Conservation (phyloP, 2,797 vertebrate species). For the Hirundo rustica region DNA sequence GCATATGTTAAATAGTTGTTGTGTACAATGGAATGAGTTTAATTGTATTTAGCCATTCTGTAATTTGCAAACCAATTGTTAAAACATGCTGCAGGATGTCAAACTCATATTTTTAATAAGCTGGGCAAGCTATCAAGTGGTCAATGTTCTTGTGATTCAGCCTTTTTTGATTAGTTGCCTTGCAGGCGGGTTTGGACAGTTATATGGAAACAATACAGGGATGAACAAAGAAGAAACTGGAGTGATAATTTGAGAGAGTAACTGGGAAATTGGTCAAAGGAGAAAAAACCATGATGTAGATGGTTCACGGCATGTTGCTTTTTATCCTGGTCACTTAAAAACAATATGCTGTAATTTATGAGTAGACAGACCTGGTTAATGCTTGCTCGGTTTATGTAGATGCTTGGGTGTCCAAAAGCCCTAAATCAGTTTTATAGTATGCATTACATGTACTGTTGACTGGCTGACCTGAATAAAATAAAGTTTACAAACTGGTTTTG, state of each 20-base stretch:
- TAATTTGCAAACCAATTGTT: constrained; percentile 70
- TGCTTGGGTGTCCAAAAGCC: constrained; percentile 57
- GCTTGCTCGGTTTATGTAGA: constrained; percentile 65
- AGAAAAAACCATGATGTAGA: constrained; percentile 64
- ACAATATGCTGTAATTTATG: constrained; percentile 67
- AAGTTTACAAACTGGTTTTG: constrained; percentile 67
- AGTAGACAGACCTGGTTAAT: constrained; percentile 61
- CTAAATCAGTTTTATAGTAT: constrained; percentile 71
- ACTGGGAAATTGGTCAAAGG: constrained; percentile 70
- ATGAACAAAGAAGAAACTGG: constrained; percentile 71
- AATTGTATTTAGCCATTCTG: constrained; percentile 66
- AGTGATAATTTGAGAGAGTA: constrained; percentile 76
- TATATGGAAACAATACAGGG: constrained; percentile 72
- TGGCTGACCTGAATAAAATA: constrained; percentile 63
- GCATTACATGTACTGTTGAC: constrained; percentile 66
- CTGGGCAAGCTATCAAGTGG: constrained; percentile 72
- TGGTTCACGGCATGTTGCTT: constrained; percentile 59
- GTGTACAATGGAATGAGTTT: constrained; percentile 62
- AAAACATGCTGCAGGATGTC: constrained; percentile 72
- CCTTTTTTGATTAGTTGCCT: constrained; percentile 73
- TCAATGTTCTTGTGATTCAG: constrained; percentile 70
- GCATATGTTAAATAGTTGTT: constrained; percentile 70
- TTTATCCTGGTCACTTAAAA: constrained; percentile 68
- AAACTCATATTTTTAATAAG: constrained; percentile 74
- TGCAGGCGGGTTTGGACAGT: constrained; percentile 67